Evolutionary conservation across 2,888 invertebrate species (phyloP), one percentile per base, ranked within the genome.

Genomic region (Volucella inflata): DNA sequence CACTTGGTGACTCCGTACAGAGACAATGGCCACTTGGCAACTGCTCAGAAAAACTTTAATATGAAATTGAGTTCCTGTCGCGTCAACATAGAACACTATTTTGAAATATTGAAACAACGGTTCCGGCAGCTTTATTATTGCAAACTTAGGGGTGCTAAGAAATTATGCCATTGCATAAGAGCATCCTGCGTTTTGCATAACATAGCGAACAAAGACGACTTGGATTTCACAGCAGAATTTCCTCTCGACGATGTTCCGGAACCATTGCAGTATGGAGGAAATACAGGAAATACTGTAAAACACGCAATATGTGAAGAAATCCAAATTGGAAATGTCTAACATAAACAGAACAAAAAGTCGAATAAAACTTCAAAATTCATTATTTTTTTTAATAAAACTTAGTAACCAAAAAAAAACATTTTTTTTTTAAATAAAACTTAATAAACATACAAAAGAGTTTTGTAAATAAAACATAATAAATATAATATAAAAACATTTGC

Each of bases 91-190:
- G 17, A 50, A 55, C 36, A 55, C 30, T 30, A n/a, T n/a, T n/a
- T n/a, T n/a, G n/a, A n/a, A n/a, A n/a, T n/a, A n/a, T n/a, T n/a
- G n/a, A n/a, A n/a, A n/a, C n/a, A n/a, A n/a, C n/a, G n/a, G n/a
- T n/a, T n/a, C n/a, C n/a, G n/a, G n/a, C n/a, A n/a, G n/a, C 53
- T 36, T 4, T 51, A 30, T 21, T 51, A 51, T 21, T 51, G 51
- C n/a, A 51, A 51, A 21, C 51, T 51, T 11, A 17, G 51, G 12
- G 51, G 51, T 14, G 21, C 11, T 21, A 17, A 51, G 2, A 62
- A 48, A 12, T 2, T 62, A 48, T 62, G 62, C 11, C 62, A 48
- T 36, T 62, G 46, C 14, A 14, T 62, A 30, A n/a, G n/a, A n/a
- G n/a, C n/a, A n/a, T n/a, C n/a, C n/a, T n/a, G n/a, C n/a, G n/a